Evolutionary conservation across 2,888 invertebrate species (phyloP).

Genomic region (Embidobia sp.): DNA sequence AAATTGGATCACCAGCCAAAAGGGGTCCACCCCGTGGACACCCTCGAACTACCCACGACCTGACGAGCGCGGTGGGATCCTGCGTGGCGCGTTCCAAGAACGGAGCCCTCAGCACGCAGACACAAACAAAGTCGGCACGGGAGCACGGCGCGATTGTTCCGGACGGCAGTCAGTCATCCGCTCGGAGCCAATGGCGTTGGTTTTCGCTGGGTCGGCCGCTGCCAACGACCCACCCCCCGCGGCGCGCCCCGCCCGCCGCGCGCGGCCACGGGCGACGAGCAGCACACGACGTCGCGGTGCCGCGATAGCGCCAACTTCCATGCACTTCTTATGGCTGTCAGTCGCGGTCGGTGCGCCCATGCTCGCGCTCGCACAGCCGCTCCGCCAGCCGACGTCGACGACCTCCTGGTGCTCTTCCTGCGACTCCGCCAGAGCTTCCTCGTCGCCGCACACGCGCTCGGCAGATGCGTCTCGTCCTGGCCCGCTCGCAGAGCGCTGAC

Average conservation of each 20-base stretch:
- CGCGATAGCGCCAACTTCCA: constrained; percentile 68
- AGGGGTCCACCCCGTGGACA: no score
- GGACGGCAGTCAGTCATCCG: constrained; percentile 28
- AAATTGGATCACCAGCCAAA: no score
- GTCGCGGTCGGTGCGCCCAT: constrained; percentile 74
- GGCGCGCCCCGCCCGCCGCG: neutral
- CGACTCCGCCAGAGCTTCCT: constrained; percentile 54
- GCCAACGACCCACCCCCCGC: constrained; percentile 47
- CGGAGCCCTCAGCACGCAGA: no score
- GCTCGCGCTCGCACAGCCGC: constrained; percentile 69
- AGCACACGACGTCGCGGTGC: constrained; percentile 4
- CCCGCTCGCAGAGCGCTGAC: constrained; percentile 34
- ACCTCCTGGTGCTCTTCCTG: constrained; percentile 45
- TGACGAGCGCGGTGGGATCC: no score
- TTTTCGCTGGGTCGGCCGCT: constrained; percentile 26
- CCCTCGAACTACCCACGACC: no score
- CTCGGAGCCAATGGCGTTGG: constrained; percentile 49
- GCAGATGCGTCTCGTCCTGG: constrained; percentile 38
- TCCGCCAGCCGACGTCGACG: constrained; percentile 42
- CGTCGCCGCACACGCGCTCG: constrained; percentile 32
- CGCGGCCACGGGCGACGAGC: constrained; percentile 4
- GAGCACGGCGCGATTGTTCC: constrained; percentile 28
- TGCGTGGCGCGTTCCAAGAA: no score
- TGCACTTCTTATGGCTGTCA: constrained; percentile 75
- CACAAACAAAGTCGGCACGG: neutral